Evolutionary conservation across 2,888 invertebrate species (phyloP), one percentile per base, ranked within the genome.

Genomic region (Nomada goodeniana): DNA sequence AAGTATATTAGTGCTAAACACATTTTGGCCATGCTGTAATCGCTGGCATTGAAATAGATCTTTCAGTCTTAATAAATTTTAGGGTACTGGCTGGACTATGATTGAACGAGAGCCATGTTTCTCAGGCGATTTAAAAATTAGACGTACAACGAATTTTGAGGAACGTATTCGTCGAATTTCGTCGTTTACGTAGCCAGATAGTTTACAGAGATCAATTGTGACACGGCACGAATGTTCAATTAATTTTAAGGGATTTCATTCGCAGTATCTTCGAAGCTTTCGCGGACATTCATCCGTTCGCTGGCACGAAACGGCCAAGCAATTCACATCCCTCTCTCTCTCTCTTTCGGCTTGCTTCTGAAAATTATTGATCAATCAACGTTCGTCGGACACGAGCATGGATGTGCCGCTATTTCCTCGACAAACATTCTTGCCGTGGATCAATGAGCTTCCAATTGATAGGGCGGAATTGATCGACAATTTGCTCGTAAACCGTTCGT

Each of bases 311-410:
- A 50, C 59, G 23, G 52, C 50, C 61, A 23, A 20, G 42, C 59
- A 64, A 76, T 76, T 63, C 69, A 11, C 23, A 59, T 72, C 59
- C 75, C 77, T 78, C 64, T 84, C 77, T 78, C 64, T 84, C 64
- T 84, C 57, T 52, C 75, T 71, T 63, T 36, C 7, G 69, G 55
- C 63, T 64, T 76, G 82, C 70, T 76, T 73, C 79, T 80, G 87
- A 80, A 79, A 72, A 72, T 85, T 92, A 92, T 92, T 92, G 92
- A 92, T 92, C 92, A 92, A 92, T 92, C 92, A 91, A 88, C 80
- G 76, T 81, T 75, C 76, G 53, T 47, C 63, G 44, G 73, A 67
- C 57, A 47, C 15, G 55, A 64, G 73, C 76, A 78, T 60, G 50
- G 63, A 61, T 53, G 63, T 64, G 61, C 74, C 61, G 69, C 47